Evolutionary conservation across 1,140 invertebrate genomes (phyloP), one percentile per base, ranked within the genome.

Genomic region (Drosophila leontia): DNA sequence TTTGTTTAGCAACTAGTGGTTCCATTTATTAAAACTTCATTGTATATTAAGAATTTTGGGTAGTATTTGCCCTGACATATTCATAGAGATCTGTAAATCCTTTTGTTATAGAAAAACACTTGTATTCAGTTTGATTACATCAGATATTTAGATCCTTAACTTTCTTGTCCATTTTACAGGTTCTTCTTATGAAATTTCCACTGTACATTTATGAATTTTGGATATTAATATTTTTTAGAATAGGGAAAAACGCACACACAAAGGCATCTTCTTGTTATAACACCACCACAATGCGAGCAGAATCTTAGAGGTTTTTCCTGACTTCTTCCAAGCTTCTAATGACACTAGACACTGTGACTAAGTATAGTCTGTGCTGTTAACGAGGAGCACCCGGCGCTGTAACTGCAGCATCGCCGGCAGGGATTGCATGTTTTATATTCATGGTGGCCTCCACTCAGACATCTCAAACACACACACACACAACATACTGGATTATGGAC

Each of bases 211-310:
- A 23, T 13, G 12, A 4, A 12, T 64, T 63, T 23, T 8, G 9
- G 23, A 0, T 15, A 26, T 47, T 59, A 37, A 53, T 51, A 51
- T 35, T 58, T 3, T 41, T 9, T 58, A 55, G 59, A 37, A 23
- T 23, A 23, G 23, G 23, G 34, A 29, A 37, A 17, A 64, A 82
- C 78, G 70, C 69, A 80, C 77, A 85, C 58, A 62, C 72, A 76
- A 62, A 83, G 53, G 63, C 76, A 76, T 83, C 68, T 86, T 80
- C 64, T 75, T 77, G 84, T 87, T 87, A 80, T 48, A 80, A 83
- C 83, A 87, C 80, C 83, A 87, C 80, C 83, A 87, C 83, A 87
- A 76, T 78, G 65, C 61, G 75, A 87, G 65, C 53, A 86, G 45
- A 61, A 76, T 67, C 65, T 26, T 77, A 41, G 51, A 67, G 32